A percentile compares a stretch with the other conserved stretches of the same genome.
Evolutionary conservation across 2,797 vertebrate species (phyloP).

Genomic region (Synanceia verrucosa): DNA sequence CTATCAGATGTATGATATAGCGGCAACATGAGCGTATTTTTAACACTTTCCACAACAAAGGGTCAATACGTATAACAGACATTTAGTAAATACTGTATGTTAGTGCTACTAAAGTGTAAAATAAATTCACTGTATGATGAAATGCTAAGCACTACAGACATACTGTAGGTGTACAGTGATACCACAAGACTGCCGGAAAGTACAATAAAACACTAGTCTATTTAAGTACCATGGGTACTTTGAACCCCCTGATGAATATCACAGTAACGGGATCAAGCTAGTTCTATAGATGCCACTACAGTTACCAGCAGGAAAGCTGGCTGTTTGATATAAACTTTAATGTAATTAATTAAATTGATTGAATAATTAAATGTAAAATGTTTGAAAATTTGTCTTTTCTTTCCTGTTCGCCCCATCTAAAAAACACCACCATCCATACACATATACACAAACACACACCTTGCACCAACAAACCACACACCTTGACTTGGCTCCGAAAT

Average conservation of each 20-base stretch:
- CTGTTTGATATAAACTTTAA: background rate
- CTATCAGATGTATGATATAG: background rate
- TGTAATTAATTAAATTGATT: background rate
- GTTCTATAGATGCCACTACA: background rate
- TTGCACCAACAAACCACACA: conserved; percentile 22
- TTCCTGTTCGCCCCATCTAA: background rate
- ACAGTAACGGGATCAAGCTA: background rate
- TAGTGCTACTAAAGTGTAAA: background rate
- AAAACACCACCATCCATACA: background rate
- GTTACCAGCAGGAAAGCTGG: background rate
- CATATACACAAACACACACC: background rate
- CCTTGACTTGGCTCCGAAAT: background rate
- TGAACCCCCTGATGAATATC: background rate
- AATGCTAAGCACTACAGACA: background rate
- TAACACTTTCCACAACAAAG: background rate
- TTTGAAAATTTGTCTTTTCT: too few relatives aligned
- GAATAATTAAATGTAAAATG: too few relatives aligned
- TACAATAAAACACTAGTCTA: background rate
- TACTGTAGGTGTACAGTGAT: background rate
- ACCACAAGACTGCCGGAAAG: background rate
- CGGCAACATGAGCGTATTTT: background rate
- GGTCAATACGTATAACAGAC: background rate
- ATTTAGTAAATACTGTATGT: background rate
- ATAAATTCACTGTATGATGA: background rate
- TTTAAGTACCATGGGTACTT: background rate